Evolutionary conservation across 2,888 invertebrate genomes (phyloP).

Genomic region (Phyllotreta striolata): DNA sequence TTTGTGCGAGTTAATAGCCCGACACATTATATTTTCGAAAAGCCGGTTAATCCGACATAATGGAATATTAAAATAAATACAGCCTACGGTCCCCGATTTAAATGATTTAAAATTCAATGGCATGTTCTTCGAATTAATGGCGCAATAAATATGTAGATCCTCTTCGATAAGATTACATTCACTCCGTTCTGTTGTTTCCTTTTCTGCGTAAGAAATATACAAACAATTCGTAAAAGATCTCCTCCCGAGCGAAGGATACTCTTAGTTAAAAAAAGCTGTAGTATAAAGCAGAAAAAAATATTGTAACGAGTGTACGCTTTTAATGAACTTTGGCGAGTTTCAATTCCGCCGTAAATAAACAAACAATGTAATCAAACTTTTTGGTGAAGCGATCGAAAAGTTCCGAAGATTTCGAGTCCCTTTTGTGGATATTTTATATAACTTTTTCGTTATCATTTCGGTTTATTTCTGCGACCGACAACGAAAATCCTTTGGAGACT

Average conservation of each 20-base stretch:
- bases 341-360: too few relatives aligned
- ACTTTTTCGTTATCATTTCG: too few relatives aligned
- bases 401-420: too few relatives aligned
- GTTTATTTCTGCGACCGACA: too few relatives aligned
- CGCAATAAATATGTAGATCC: slow-evolving; percentile 60
- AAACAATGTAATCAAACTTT: too few relatives aligned
- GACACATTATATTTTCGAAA: slow-evolving; percentile 42
- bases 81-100: slow-evolving; percentile 51
- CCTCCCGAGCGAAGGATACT: too few relatives aligned
- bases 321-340: too few relatives aligned
- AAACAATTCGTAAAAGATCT: slow-evolving; percentile 3
- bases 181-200: slow-evolving; percentile 13
- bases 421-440: too few relatives aligned
- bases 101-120: slow-evolving; percentile 60
- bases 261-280: too few relatives aligned
- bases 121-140: slow-evolving; percentile 59
- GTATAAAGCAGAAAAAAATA: too few relatives aligned
- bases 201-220: slow-evolving; percentile 13
- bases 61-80: slow-evolving; percentile 42
- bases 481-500: slow-evolving; percentile 10
- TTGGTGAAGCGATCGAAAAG: too few relatives aligned
- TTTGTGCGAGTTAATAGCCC: slow-evolving; percentile 32
- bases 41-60: slow-evolving; percentile 38
- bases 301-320: too few relatives aligned
- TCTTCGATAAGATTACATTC: slow-evolving; percentile 51